Evolutionary conservation across 2,113 vertebrate genomes (phyloP), one percentile per base, ranked within the genome.

Genomic region (Mirounga angustirostris): DNA sequence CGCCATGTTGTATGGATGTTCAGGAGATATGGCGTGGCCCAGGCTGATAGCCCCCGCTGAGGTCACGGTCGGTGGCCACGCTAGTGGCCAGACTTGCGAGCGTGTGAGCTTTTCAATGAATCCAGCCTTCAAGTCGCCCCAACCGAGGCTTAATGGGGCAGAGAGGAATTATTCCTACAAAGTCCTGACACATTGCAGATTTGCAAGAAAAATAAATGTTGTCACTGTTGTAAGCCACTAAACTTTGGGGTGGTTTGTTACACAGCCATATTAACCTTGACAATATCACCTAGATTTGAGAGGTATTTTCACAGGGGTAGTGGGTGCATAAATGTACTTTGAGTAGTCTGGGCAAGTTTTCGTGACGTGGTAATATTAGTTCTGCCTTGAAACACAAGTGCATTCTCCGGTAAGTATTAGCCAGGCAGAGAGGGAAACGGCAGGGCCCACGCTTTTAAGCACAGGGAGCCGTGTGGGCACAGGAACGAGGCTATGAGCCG

Each of bases 311-410:
- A 22, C 5, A 22, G 12, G 3, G 13, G 10, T 28, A 24, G 30
- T 4, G 21, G 46, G 21, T 7, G 1, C 26, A 26, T 11, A 5
- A 19, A 19, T 56, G 13, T 21, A 2, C 54, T 15, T 18, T 11
- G 8, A 24, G 74, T 5, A 19, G 19, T 30, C 46, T 10, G 46
- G 8, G 19, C 46, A 21, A 22, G 50, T 19, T 15, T 58, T 67
- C 13, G 0, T 16, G 33, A 73, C 2, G 8, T 8, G 1, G 11
- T 12, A 0, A 13, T 7, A 7, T 1, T 24, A 54, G n/a, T 7
- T 52, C 19, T 30, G 3, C 1, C 46, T 4, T 14, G 13, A 50
- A 59, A 73, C 9, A 14, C 0, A 11, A 30, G 26, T 46, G 33
- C 2, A 0, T 13, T 6, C 6, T 2, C 19, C 19, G 11, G 4